Base-by-base conservation (phyloP, 1,140 invertebrate genomes). In the Riptortus pedestris region DNA sequence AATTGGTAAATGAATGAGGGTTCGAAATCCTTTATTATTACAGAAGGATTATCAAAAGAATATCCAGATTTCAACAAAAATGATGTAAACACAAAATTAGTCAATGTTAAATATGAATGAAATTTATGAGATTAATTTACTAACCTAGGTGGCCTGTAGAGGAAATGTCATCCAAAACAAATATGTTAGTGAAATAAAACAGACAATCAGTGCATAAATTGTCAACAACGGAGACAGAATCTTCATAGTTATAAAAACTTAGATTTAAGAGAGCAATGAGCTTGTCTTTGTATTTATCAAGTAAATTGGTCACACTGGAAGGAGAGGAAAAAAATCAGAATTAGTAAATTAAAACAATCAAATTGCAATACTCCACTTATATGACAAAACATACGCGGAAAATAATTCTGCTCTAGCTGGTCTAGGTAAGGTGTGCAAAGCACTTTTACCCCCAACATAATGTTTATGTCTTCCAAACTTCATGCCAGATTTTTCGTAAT, bases 371-470 rank as follows among this genome's bases (percentile, higher is more conserved):
- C 4, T 26, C 22, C 22, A 3, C 22, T 55, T 4, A 55, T 55
- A 55, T 9, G 12, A 38, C 26, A 14, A 24, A 55, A 27, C n/a
- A 24, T 55, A 55, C 51, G 22, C 26, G 3, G 51, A 55, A 55
- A 55, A 55, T 27, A 55, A 55, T 55, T 55, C 51, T 24, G 51
- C 51, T 24, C 24, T 22, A 27, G 51, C 51, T 9, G 24, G 5
- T 26, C 24, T 26, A 9, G 51, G 51, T 55, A 55, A 55, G 26
- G 2, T 24, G 24, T 55, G 51, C 26, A 55, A 55, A 24, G 11
- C 20, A 27, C 51, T 24, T 55, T 55, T 55, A 55, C 51, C 26
- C 24, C 51, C 51, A 3, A 55, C 51, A 55, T 55, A 55, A 55
- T 55, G 51, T 14, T 55, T 55, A 24, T 55, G 51, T 12, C 24